Conservation (phyloP, 2,113 vertebrate genomes). For the Pygoscelis adeliae region DNA sequence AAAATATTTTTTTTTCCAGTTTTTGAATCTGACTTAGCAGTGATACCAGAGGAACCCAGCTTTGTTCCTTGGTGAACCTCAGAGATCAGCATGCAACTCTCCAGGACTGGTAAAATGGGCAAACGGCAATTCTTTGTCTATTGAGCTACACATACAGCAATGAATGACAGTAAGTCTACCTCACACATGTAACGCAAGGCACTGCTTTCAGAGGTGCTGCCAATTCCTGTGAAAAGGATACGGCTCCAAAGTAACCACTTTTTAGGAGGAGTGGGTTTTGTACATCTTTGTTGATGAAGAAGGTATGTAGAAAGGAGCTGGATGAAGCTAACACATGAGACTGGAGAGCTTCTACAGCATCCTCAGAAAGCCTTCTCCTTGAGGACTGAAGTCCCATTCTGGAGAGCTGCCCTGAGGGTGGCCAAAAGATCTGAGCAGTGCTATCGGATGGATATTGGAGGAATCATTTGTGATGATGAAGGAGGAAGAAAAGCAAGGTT, state of each 20-base stretch:
- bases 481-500: not conserved
- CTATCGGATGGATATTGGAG: not conserved
- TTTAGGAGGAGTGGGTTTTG: not conserved
- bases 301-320: rapidly evolving
- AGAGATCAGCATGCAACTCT: not conserved
- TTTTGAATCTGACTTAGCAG: not conserved
- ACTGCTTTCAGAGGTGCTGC: not conserved
- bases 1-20: not conserved
- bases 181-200: not conserved
- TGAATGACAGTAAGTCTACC: not conserved
- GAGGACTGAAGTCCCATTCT: not conserved
- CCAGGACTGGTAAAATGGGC: not conserved
- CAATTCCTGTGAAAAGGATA: not conserved
- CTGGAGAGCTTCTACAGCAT: not conserved
- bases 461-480: not conserved
- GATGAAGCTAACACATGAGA: not conserved
- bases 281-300: not conserved
- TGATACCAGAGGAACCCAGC: not conserved
- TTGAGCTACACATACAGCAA: not conserved
- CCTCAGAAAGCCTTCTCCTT: not conserved
- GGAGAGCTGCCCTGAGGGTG: not conserved
- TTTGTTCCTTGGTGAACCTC: not conserved
- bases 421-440: not conserved
- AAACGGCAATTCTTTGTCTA: too few species aligned
- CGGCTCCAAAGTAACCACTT: not conserved